A percentile compares a stretch with the other conserved stretches of the same genome.
phyloP scores from a whole-genome alignment of 2,797 vertebrate genomes.

The Bradypodion ventrale region DNA sequence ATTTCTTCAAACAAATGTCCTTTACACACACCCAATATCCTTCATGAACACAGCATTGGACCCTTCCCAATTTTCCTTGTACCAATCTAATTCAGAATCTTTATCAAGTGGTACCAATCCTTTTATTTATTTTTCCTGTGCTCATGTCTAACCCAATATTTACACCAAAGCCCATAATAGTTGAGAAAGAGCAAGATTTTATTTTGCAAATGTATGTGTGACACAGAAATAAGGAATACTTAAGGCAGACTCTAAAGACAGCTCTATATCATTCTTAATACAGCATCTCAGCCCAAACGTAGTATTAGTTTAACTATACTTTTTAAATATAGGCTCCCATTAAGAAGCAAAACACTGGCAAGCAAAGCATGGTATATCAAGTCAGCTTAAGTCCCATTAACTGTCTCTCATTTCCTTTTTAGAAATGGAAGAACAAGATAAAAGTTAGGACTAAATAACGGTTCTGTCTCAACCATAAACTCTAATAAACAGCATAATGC shows the following conservation, averaged over 20 bases:
- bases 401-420: not conserved
- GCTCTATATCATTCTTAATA: not conserved
- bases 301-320: not conserved
- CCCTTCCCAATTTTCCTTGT: not conserved
- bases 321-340: not conserved
- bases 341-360: not conserved
- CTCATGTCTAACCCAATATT: not conserved
- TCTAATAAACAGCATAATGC: not conserved
- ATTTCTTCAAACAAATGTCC: not conserved
- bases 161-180: not conserved
- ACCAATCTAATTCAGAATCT: not conserved
- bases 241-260: not conserved
- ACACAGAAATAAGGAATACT: not conserved
- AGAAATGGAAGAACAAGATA: not conserved
- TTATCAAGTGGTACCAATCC: not conserved
- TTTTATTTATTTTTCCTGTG: slow-evolving; percentile 2
- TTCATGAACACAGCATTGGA: not conserved
- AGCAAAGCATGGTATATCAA: too few relatives aligned
- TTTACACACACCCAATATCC: not conserved
- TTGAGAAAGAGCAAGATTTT: slow-evolving; percentile 1
- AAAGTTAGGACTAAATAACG: not conserved
- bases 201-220: slow-evolving; percentile 5
- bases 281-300: not conserved
- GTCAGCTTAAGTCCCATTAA: not conserved
- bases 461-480: not conserved